These are phyloP conservation scores for Pseudomugil tenellus DNA, from an alignment of 2,797 vertebrate species.

Conservation along the genomic window DNA sequence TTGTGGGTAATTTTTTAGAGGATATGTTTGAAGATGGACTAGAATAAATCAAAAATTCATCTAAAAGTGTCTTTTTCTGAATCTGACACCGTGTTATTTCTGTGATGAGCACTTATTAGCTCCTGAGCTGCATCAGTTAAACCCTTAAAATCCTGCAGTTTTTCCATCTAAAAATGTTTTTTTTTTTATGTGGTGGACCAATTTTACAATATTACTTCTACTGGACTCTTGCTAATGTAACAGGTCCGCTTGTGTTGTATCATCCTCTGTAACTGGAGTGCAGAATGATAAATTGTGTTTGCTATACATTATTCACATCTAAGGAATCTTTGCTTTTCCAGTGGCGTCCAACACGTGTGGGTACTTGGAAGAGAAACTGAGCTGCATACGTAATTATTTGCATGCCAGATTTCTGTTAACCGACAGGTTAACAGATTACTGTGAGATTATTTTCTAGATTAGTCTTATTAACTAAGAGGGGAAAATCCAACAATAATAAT, in stretches of 20 bases:
- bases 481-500: slow-evolving; percentile 31
- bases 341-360: background rate
- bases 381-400: background rate
- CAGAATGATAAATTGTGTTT: background rate
- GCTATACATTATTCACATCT: background rate
- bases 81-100: background rate
- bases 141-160: background rate
- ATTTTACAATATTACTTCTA: background rate
- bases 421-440: slow-evolving; percentile 13
- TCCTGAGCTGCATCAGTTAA: slow-evolving; percentile 11
- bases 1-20: background rate
- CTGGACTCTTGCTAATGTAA: background rate
- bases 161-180: background rate
- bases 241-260: background rate
- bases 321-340: background rate
- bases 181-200: background rate
- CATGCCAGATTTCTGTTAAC: background rate
- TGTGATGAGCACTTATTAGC: background rate
- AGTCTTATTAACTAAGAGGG: slow-evolving; percentile 33
- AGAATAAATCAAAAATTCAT: background rate
- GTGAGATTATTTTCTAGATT: slow-evolving; percentile 15
- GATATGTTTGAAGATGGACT: background rate
- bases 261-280: background rate
- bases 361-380: background rate
- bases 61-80: background rate